A percentile compares a stretch with the other conserved stretches of the same genome.
These are phyloP conservation scores for Drosophila buzzatii DNA, from an alignment of 2,888 invertebrate species.

Conservation along the genomic window DNA sequence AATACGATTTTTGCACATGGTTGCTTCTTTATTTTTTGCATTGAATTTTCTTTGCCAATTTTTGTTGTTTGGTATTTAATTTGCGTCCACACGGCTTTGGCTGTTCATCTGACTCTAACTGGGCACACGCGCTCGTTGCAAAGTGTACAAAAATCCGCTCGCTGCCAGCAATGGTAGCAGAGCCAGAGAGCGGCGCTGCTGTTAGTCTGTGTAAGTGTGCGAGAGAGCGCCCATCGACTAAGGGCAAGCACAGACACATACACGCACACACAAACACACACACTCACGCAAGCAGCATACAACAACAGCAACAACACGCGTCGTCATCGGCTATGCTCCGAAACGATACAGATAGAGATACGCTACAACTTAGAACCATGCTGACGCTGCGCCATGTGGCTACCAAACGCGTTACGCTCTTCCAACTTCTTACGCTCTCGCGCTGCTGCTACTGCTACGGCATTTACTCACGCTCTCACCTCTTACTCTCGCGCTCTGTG, in stretches of 20 bases:
- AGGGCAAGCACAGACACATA: constrained; percentile 47
- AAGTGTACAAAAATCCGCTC: constrained; percentile 62
- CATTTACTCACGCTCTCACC: constrained; percentile 27
- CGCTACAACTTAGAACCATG: constrained; percentile 34
- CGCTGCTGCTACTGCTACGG: not conserved
- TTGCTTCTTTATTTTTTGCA: constrained; percentile 18
- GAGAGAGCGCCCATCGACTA: constrained; percentile 42
- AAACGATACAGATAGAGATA: constrained; percentile 35
- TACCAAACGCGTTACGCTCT: not conserved
- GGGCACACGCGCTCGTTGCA: constrained; percentile 64
- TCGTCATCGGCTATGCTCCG: constrained; percentile 9
- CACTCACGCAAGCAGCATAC: constrained; percentile 3
- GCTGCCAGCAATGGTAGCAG: constrained; percentile 36
- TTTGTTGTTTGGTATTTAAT: constrained; percentile 42
- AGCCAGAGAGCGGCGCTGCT: constrained; percentile 17
- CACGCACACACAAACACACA: not conserved
- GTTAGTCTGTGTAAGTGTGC: not conserved
- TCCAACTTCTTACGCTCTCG: constrained; percentile 6
- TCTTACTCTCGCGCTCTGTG: not conserved
- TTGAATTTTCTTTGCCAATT: constrained; percentile 35
- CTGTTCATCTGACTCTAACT: constrained; percentile 65
- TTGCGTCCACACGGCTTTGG: constrained; percentile 59
- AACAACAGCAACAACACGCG: constrained; percentile 14
- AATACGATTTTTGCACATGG: constrained; percentile 28
- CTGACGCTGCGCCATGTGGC: constrained; percentile 50